Percentiles rank a stretch among this genome's conserved stretches.
Conservation (phyloP, 2,113 vertebrate genomes). For the Trematocara variabile region DNA sequence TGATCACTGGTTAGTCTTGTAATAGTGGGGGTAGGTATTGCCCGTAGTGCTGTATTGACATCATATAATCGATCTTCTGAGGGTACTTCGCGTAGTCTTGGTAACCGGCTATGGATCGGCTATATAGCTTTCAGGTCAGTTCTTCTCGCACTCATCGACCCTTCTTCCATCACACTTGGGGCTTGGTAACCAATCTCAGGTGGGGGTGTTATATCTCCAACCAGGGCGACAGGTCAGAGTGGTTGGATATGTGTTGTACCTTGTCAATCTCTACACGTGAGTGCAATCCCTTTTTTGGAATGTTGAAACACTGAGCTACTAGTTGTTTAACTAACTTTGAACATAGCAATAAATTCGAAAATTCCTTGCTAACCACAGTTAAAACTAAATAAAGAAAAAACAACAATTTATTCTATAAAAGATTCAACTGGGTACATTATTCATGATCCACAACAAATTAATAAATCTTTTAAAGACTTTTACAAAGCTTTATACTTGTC, state of each 20-base stretch:
- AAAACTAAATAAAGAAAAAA: background rate
- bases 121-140: background rate
- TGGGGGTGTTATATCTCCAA: background rate
- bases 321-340: background rate
- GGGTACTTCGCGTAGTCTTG: background rate
- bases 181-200: background rate
- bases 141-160: background rate
- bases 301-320: background rate
- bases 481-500: background rate
- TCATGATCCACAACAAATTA: background rate
- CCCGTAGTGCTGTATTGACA: background rate
- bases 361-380: background rate
- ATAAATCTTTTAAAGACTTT: background rate
- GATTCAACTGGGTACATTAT: background rate
- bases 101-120: background rate
- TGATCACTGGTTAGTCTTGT: background rate
- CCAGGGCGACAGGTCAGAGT: background rate
- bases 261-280: background rate
- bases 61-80: background rate
- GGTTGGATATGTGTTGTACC: background rate
- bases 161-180: background rate
- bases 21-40: background rate
- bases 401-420: background rate
- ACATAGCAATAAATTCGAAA: background rate
- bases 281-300: background rate